Evolutionary conservation across 2,113 vertebrate species (phyloP).

Genomic region (Dromaius novaehollandiae): DNA sequence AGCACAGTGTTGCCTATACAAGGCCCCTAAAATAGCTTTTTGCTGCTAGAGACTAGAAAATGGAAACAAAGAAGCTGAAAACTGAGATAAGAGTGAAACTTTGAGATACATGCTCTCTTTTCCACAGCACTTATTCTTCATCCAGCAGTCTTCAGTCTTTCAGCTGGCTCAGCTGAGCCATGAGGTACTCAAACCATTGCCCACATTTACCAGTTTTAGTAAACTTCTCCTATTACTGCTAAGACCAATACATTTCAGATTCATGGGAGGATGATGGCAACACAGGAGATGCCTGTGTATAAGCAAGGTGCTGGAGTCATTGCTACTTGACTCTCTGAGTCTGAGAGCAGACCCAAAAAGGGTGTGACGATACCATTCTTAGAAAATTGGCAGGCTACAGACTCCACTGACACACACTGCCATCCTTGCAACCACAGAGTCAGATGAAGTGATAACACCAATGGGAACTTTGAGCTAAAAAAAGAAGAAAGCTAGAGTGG

Average conservation of each 20-base stretch:
- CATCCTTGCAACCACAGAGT: not conserved
- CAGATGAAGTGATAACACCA: not conserved
- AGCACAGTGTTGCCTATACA: not conserved
- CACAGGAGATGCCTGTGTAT: not conserved
- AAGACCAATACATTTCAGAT: not conserved
- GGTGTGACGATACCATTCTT: not conserved
- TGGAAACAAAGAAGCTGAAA: not conserved
- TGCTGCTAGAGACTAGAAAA: not conserved
- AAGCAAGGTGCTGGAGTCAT: not conserved
- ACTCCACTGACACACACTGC: not conserved
- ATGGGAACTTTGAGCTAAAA: not conserved
- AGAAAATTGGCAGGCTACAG: not conserved
- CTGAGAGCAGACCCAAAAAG: not conserved
- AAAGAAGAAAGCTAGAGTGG: not conserved
- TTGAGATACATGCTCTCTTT: not conserved
- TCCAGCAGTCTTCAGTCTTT: not conserved
- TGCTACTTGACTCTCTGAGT: not conserved
- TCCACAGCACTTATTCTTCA: not conserved
- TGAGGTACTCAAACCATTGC: not conserved
- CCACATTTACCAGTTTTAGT: not conserved
- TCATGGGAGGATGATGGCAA: not conserved
- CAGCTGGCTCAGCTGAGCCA: not conserved
- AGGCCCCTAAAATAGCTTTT: not conserved
- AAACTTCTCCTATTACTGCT: not conserved
- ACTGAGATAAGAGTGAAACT: not conserved